Base-by-base conservation (phyloP, 2,888 invertebrate species). In the Heliconius erato region DNA sequence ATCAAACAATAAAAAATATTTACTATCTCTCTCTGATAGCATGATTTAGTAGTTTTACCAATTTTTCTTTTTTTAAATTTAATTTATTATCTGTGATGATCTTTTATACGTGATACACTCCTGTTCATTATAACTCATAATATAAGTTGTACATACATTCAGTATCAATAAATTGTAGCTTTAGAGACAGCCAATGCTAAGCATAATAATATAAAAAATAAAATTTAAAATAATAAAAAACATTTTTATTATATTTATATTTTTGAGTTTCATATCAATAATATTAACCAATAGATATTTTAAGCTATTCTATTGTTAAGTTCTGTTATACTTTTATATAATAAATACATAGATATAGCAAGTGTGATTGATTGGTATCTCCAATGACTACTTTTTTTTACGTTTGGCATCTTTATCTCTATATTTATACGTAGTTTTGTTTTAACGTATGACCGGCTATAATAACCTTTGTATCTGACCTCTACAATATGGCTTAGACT, bases 391-490 rank as follows among this genome's bases (percentile, higher is more conserved):
- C 32, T 32, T 32, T 32, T 28, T n/a, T 71, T n/a, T n/a, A 71
- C 32, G 32, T 54, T 28, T 74, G 49, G 59, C 59, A 23, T 74
- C 28, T 74, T 32, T 74, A 19, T 74, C 2, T 23, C 59, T 74
- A 67, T 67, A 32, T 14, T n/a, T 49, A n/a, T 14, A 40, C 12
- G 12, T 32, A 23, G 49, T 74, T 54, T 32, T 74, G 32, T 74
- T 59, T 74, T 26, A 74, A 74, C 4, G 19, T 28, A 32, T 54
- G 19, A 23, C 28, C 11, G 6, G 44, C 40, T 49, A 65, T 11
- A 77, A 44, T 78, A 49, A 78, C 78, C 78, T 78, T 32, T 67
- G 78, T 3, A 35, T 63, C 35, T 76, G 76, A 76, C 76, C 63
- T 63, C 76, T 40, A 40, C 76, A 63, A 68, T 49, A 32, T 23